These are phyloP conservation scores for Drosophila sordidula DNA, from an alignment of 2,888 invertebrate genomes.

Conservation along the genomic window DNA sequence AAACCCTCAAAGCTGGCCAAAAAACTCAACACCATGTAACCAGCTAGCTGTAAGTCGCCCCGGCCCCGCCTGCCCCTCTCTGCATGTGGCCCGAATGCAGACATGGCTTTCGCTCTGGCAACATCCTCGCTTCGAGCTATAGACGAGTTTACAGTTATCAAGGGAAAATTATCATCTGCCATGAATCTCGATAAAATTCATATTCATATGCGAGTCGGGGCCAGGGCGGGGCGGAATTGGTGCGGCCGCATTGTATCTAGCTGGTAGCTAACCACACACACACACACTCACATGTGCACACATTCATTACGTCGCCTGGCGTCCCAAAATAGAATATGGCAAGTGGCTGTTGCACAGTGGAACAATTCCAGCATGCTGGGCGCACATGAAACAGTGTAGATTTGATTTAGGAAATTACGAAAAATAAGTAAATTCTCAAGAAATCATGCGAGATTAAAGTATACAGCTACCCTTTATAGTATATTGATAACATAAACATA, in stretches of 20 bases:
- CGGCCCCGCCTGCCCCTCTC: not conserved
- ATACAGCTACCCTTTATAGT: no score
- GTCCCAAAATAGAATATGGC: conserved; percentile 73
- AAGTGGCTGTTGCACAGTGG: conserved; percentile 47
- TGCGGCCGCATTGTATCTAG: conserved; percentile 19
- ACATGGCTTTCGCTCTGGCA: conserved; percentile 44
- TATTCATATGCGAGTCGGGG: conserved; percentile 72
- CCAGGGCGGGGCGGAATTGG: conserved; percentile 13
- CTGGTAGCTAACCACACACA: conserved; percentile 69
- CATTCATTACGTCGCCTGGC: conserved; percentile 75
- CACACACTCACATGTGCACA: conserved; percentile 29
- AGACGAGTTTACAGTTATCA: conserved; percentile 84
- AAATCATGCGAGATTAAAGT: no score
- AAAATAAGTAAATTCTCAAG: no score
- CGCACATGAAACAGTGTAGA: no score
- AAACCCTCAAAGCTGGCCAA: conserved; percentile 34
- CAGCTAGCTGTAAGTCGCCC: conserved; percentile 21
- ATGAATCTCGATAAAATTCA: conserved; percentile 81
- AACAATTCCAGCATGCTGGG: conserved; percentile 1
- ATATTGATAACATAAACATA: no score
- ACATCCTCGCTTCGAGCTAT: conserved; percentile 84
- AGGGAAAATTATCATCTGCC: conserved; percentile 85
- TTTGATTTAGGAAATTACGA: no score
- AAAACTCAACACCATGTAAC: conserved; percentile 77
- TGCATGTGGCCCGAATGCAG: conserved; percentile 47